Evolutionary conservation across 2,888 invertebrate genomes (phyloP), one percentile per base, ranked within the genome.

Genomic region (Bombylius major): DNA sequence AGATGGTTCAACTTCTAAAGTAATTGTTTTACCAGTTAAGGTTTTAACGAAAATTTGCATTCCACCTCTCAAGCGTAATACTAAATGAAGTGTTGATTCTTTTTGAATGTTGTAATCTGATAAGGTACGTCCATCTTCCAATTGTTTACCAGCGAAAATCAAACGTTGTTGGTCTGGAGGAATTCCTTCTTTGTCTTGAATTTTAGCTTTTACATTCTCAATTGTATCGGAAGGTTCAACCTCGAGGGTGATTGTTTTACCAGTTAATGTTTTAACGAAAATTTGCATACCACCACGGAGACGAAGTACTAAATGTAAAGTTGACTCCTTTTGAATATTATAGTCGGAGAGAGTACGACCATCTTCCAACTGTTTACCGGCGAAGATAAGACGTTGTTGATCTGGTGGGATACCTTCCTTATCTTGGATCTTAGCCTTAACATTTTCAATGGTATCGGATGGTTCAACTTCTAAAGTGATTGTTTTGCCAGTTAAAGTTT

Each of bases 71-170:
- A 94, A 81, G 65, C 93, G 81, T 59, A 91, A 77, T 64, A 90
- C 89, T 68, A 92, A 76, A 70, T 92, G 91, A n/a, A 92, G 79
- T 0, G 91, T 91, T 0, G 89, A 89, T 75, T 91, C 89, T 75
- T 93, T 92, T 75, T 94, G 92, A 68, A 94, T 92, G 72, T 92
- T 93, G 75, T 93, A 93, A 69, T 95, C 93, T 0, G 88, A 88
- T 23, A 95, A 76, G 0, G 92, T 93, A 54, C 90, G 82, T 0
- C 90, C 93, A 80, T 94, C 94, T 74, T 94, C 93, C 65, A 95
- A 72, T 76, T 95, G 94, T 71, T 92, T 91, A 53, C 61, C 62
- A 57, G 68, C 68, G 7, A 68, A 68, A 50, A 68, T 68, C 32
- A 68, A 49, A 62, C 68, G 68, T 53, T 68, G 68, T 51, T 68